Evolutionary conservation across 2,113 vertebrate species (phyloP), one percentile per base, ranked within the genome.

Genomic region (Corythoichthys intestinalis): DNA sequence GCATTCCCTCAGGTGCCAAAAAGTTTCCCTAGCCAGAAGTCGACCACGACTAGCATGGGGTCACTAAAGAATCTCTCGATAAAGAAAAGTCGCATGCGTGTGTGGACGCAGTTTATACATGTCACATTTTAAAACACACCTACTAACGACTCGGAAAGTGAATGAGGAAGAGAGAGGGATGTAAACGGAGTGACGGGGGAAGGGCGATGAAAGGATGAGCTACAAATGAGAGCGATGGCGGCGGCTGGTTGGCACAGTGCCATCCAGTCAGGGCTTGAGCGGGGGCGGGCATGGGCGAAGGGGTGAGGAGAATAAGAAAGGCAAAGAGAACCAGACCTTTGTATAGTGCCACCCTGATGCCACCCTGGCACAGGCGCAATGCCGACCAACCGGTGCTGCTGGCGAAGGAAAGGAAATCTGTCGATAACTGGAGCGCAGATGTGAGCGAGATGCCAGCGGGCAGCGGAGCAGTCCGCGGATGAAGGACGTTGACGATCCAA

Each of bases 221-320:
- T 88, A 86, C 86, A 88, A 91, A 91, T 91, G 86, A 88, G 89
- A 88, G 84, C 84, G 85, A 90, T 90, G 86, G 89, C 75, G 74
- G 85, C 86, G 86, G 87, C 89, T 89, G 88, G 89, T 91, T 91
- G 89, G 89, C 89, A 91, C 89, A 50, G 89, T 91, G 89, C 89
- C 89, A 91, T 91, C 89, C 89, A 91, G 88, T 91, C 88, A 91
- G 89, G 85, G 75, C 86, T 89, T 83, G 87, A 87, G 87, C 86
- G 74, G 89, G 89, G 89, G 89, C 85, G 88, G 89, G 89, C 83
- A 88, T 74, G 78, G 88, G 89, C 77, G 17, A 82, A 86, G 83
- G 87, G 86, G 85, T 67, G 82, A 86, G 57, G 82, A 78, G 83
- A 76, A 90, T 85, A 85, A 87, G 84, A 85, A 87, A 83, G 85